These are phyloP conservation scores for Cololabis saira DNA, from an alignment of 2,113 vertebrate genomes.

Conservation along the genomic window DNA sequence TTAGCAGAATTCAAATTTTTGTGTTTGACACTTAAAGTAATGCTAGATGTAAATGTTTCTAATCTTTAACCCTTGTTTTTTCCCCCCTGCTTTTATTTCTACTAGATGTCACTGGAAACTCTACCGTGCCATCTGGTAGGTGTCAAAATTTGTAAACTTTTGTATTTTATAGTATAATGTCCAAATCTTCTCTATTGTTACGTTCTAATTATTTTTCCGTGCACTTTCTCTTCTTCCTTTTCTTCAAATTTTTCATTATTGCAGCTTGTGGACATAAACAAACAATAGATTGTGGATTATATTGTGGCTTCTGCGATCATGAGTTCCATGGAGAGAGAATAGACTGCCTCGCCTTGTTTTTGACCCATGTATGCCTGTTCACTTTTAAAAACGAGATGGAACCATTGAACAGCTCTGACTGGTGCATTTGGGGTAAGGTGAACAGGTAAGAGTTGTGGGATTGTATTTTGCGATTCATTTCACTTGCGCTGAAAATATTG, in stretches of 20 bases:
- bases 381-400: constrained; percentile 34
- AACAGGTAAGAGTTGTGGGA: constrained; percentile 56
- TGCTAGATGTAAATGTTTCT: constrained; percentile 18
- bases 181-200: background rate
- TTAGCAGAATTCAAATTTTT: constrained; percentile 9
- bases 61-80: constrained; percentile 2
- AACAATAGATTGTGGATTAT: too few species aligned
- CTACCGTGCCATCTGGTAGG: constrained; percentile 37
- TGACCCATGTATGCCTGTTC: rapidly evolving
- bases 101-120: constrained; percentile 54
- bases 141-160: constrained; percentile 1
- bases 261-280: constrained; percentile 69
- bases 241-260: constrained; percentile 7
- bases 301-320: rapidly evolving
- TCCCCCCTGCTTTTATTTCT: constrained; percentile 9
- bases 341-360: constrained; percentile 16
- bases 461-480: background rate
- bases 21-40: background rate
- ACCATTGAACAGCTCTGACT: constrained; percentile 56
- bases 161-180: background rate
- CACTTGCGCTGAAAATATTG: background rate
- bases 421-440: constrained; percentile 75
- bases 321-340: rapidly evolving
- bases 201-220: background rate
- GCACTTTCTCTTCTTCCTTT: background rate